Evolutionary conservation across 2,113 vertebrate genomes (phyloP).

Genomic region (Saimiri boliviensis): DNA sequence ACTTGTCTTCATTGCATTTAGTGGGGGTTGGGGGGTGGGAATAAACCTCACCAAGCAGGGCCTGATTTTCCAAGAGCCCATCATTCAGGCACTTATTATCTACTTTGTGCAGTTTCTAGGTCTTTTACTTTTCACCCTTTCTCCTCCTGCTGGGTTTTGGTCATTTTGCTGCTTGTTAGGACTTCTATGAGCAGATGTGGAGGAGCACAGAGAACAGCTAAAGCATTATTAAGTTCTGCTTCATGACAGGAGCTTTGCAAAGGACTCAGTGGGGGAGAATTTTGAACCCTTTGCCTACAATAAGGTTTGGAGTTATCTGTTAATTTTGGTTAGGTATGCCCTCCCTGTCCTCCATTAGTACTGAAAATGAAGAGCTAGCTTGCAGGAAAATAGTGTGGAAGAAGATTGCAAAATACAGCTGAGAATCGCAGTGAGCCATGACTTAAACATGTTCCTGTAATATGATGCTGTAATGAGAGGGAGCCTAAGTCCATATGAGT

Average conservation of each 20-base stretch:
- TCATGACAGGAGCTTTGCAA: background rate
- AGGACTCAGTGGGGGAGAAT: background rate
- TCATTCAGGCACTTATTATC: conserved; percentile 52
- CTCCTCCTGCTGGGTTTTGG: conserved; percentile 40
- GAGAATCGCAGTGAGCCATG: background rate
- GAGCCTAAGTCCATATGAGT: background rate
- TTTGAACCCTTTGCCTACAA: background rate
- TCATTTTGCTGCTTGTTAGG: conserved; percentile 61
- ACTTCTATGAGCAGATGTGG: background rate
- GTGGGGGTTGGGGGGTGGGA: background rate
- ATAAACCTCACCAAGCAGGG: conserved; percentile 26
- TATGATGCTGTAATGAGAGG: background rate
- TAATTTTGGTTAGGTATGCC: background rate
- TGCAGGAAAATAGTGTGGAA: conserved; percentile 14
- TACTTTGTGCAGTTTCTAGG: conserved; percentile 29
- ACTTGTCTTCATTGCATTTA: conserved; percentile 33
- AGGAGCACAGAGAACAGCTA: background rate
- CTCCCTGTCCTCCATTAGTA: conserved; percentile 5
- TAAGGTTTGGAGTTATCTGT: background rate
- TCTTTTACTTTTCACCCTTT: conserved; percentile 48
- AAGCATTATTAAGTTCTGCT: conserved; percentile 13
- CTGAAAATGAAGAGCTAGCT: conserved; percentile 11
- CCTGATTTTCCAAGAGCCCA: conserved; percentile 46
- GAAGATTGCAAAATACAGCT: background rate
- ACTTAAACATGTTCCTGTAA: background rate